Evolutionary conservation across 2,888 invertebrate species (phyloP), one percentile per base, ranked within the genome.

Genomic region (Steinernema carpocapsae): DNA sequence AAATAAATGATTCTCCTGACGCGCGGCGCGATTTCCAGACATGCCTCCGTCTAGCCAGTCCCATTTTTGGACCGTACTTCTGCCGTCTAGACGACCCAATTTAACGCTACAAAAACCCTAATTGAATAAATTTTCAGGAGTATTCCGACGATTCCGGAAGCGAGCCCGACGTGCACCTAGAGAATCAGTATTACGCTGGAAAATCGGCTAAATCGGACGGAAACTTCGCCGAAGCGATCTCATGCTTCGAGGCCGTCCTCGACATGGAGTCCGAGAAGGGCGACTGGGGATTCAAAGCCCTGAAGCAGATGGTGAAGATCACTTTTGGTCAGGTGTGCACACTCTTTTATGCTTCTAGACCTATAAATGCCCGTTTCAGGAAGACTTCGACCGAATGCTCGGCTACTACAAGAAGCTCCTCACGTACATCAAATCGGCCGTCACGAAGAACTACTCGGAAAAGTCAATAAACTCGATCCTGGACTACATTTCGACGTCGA

Each of bases 221-320:
- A 89, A 94, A 96, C 88, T 95, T 97, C 0, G 92, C 92, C 84
- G 92, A 92, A 12, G 97, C 99, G 0, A 89, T 99, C 77, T 92
- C 93, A 78, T 95, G 95, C 83, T 99, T 99, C 89, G 89, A 89
- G 77, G 88, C 88, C 85, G 97, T 99, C 12, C 89, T 99, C 79
- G 97, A 97, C 87, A 90, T 99, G 77, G 99, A 99, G 89, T 95
- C 94, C 0, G 97, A 97, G 83, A 97, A 97, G 89, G 97, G 97
- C 73, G 99, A 99, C 91, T 99, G 99, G 99, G 99, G 99, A 0
- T 99, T 99, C 88, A 99, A 97, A 89, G 97, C 99, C 0, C 91
- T 99, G 19, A 99, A 99, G 88, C 99, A 99, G 89, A 99, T 99
- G 97, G 97, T 99, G 71, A 99, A 99, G 90, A 97, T 99, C 77